These are phyloP conservation scores for Elymnias hypermnestra DNA, from an alignment of 1,140 invertebrate species.

Conservation along the genomic window DNA sequence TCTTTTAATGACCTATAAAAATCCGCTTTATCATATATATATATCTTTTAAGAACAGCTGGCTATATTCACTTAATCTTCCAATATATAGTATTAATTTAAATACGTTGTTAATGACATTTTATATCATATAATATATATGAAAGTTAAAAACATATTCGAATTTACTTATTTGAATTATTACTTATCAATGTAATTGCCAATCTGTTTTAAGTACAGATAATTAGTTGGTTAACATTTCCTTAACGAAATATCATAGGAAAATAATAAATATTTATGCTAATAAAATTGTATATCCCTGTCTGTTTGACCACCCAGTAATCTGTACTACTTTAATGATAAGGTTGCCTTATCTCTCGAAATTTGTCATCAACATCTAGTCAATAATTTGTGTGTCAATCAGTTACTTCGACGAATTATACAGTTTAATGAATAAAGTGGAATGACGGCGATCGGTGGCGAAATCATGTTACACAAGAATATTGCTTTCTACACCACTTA, in stretches of 20 bases:
- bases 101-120: too few relatives aligned
- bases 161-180: too few relatives aligned
- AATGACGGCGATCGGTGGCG: not conserved
- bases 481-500: not conserved
- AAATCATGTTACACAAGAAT: not conserved
- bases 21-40: too few relatives aligned
- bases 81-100: too few relatives aligned
- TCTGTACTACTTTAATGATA: slow-evolving; percentile 7
- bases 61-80: too few relatives aligned
- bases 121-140: too few relatives aligned
- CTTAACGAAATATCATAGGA: not conserved
- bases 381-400: slow-evolving; percentile 10
- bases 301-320: slow-evolving; percentile 1
- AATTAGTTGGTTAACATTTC: too few relatives aligned
- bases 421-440: slow-evolving; percentile 5
- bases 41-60: too few relatives aligned
- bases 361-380: slow-evolving; percentile 8
- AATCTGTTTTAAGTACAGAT: too few relatives aligned
- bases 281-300: slow-evolving; percentile 2
- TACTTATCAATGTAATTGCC: not conserved
- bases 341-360: slow-evolving; percentile 6
- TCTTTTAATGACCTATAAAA: too few relatives aligned
- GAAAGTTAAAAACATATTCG: too few relatives aligned
- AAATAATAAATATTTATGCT: not conserved
- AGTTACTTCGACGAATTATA: slow-evolving; percentile 10